Conservation (phyloP, 2,888 invertebrate genomes). For the Pheosia tremula region DNA sequence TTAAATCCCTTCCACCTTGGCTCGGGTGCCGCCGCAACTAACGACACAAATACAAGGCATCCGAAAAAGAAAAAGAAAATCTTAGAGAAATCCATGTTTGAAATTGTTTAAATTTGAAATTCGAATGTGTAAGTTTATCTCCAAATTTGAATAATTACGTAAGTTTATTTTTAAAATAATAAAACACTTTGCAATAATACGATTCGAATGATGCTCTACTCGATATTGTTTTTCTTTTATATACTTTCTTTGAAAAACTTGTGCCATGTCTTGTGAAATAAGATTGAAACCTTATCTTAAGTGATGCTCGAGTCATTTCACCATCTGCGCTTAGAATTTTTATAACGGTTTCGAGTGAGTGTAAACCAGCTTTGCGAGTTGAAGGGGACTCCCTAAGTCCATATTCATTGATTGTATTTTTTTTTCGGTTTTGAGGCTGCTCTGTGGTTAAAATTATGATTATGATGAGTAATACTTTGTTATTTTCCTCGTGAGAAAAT, state of each 20-base stretch:
- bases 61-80: slow-evolving; percentile 41
- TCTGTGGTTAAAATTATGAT: background rate
- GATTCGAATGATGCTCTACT: slow-evolving; percentile 17
- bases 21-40: slow-evolving; percentile 33
- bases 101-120: background rate
- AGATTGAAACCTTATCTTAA: slow-evolving; percentile 5
- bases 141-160: no score
- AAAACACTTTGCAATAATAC: no score
- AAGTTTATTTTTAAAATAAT: slow-evolving; percentile 2
- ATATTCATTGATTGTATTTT: background rate
- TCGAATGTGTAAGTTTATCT: slow-evolving; percentile 3
- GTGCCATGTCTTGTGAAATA: background rate
- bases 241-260: slow-evolving; percentile 7
- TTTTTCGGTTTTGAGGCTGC: background rate
- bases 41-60: slow-evolving; percentile 31
- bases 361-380: background rate
- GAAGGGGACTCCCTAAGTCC: background rate
- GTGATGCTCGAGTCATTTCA: slow-evolving; percentile 4
- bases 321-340: background rate
- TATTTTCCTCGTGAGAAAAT: no score
- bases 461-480: background rate
- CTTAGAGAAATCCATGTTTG: slow-evolving; percentile 30
- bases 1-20: slow-evolving; percentile 47
- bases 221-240: slow-evolving; percentile 16
- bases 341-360: background rate